Evolutionary conservation across 2,797 vertebrate species (phyloP), one percentile per base, ranked within the genome.

Genomic region (Hippoglossus hippoglossus): DNA sequence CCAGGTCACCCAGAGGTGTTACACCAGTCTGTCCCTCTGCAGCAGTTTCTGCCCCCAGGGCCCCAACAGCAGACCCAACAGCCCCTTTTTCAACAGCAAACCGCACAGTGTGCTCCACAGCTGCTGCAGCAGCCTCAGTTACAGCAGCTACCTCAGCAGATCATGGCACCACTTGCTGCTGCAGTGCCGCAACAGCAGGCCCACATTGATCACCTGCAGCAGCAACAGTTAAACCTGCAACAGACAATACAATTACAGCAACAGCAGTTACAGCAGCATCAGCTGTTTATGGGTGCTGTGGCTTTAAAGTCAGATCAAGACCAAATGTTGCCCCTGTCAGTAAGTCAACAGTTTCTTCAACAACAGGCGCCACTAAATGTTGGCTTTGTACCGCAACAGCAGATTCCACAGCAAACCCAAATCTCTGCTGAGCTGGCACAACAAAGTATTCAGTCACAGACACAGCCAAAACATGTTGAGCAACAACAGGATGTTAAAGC

Each of bases 261-360:
- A 49, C 90, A 88, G 62, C 85, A 87, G 26, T 86, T 84, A 25
- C 85, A 82, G 56, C 87, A 90, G 55, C 88, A 87, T 1, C 87
- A 89, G 71, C 54, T 87, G 22, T 74, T 88, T 19, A 73, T 89
- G 71, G 61, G 75, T 34, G 39, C 81, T 63, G 72, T 63, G 24
- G 67, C 85, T 71, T 57, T 86, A 61, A 81, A 83, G 5, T 31
- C 73, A 10, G 88, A 92, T 62, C 91, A 82, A 54, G 80, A 46
- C 65, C 88, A 88, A 71, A 75, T 81, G 54, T 50, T 88, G 24
- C 75, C 89, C 9, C 10, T 75, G 60, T 75, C 91, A 55, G 57
- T 84, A 15, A 87, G 76, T 83, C 92, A 92, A 80, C 90, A 86
- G 60, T 80, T 91, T 77, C 55, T 87, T 82, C 87, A 88, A n/a